Conservation (phyloP, 2,113 vertebrate genomes). For the Rhodinocichla rosea region DNA sequence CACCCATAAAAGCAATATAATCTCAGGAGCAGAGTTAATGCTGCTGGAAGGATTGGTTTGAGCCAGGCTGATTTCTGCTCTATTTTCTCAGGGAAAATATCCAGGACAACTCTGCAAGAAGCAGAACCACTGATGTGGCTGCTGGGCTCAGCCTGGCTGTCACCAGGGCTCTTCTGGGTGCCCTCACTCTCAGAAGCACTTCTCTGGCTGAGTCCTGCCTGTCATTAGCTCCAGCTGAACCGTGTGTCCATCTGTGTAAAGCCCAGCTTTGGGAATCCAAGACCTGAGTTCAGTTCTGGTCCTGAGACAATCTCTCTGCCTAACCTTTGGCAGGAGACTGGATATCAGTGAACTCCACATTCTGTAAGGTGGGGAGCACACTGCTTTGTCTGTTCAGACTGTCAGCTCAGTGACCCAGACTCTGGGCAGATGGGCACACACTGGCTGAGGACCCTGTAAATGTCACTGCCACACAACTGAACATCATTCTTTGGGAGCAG, state of each 20-base stretch:
- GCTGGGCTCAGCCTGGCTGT: not conserved
- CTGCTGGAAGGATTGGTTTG: not conserved
- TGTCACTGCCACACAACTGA: not conserved
- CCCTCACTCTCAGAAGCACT: fast-evolving
- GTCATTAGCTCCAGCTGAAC: not conserved
- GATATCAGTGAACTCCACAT: not conserved
- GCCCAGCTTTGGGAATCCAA: not conserved
- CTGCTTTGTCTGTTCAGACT: not conserved
- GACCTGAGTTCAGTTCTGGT: not conserved
- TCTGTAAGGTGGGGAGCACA: not conserved
- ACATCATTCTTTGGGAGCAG: not conserved
- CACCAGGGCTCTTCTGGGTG: not conserved
- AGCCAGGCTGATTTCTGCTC: not conserved
- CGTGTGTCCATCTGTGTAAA: not conserved
- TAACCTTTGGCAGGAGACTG: not conserved
- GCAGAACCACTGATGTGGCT: not conserved
- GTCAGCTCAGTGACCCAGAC: not conserved
- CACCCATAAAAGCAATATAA: not conserved
- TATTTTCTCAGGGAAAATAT: not conserved
- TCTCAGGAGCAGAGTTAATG: not conserved
- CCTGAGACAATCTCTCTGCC: not conserved
- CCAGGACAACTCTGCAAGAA: not conserved
- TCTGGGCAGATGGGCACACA: not conserved
- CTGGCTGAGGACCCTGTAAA: not conserved
- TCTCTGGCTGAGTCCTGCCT: fast-evolving